Evolutionary conservation across 2,888 invertebrate species (phyloP), one percentile per base, ranked within the genome.

Genomic region (Criorhina ranunculi): DNA sequence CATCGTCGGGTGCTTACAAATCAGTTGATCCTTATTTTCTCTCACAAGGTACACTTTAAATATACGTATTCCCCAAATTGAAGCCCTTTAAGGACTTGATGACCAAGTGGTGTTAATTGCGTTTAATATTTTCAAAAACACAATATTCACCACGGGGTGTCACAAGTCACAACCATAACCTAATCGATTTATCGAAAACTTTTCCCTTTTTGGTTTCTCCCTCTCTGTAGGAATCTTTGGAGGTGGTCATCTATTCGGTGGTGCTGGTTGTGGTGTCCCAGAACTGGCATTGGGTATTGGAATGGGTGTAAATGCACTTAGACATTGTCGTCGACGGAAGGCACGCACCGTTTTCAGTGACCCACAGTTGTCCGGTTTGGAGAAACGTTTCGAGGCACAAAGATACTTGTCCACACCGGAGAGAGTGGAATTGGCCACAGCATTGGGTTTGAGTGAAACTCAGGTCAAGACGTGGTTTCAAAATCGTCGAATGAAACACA

Each of bases 381-480:
- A 99, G 90, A 98, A 98, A 89, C 94, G 98, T 57, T 99, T 99
- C 92, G 98, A 98, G 89, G 95, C 96, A 1, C 99, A 99, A 91
- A 94, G 98, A 76, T 98, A 99, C 92, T 94, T 99, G 1, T 98
- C 98, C 15, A 99, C 99, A 0, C 99, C 99, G 0, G 99, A 99
- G 91, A 93, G 99, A 5, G 98, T 99, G 9, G 99, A 99, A 91
- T 93, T 99, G 75, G 99, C 99, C 0, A 96, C 96, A 0, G 97
- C 98, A 0, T 93, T 99, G 59, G 98, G 96, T 90, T 94, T 99
- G 15, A 98, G 98, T 11, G 99, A 99, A 93, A 99, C 99, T 0
- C 95, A 98, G 93, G 97, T 98, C 86, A 98, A 98, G 93, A 99
- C 98, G 81, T 98, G 98, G 98, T 98, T 99, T 92, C 98, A 99